Conservation (phyloP, 1,140 invertebrate species). For the Tetramorium parvispinum region DNA sequence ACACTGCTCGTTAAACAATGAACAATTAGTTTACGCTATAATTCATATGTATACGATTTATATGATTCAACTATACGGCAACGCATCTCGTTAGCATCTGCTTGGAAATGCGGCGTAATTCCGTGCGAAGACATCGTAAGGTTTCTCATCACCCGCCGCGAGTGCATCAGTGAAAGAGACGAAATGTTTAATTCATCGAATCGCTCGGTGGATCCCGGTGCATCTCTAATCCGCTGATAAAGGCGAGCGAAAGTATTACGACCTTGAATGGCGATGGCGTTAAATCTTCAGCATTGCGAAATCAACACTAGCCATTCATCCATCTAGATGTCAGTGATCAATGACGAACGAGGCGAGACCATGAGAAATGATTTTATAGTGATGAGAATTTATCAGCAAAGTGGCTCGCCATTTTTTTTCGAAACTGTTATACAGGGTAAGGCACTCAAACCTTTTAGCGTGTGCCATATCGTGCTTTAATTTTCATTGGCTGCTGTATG, state of each 20-base stretch:
- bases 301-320: not conserved
- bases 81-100: slow-evolving; percentile 3
- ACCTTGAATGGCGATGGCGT: slow-evolving; percentile 27
- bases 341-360: not conserved
- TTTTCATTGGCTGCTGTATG: slow-evolving; percentile 1
- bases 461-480: slow-evolving; percentile 18
- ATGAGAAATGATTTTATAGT: not conserved
- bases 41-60: not conserved
- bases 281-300: not conserved
- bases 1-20: not conserved
- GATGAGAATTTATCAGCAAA: not conserved
- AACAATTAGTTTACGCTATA: not conserved
- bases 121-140: not conserved
- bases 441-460: slow-evolving; percentile 11
- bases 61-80: not conserved
- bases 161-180: slow-evolving; percentile 8
- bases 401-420: not conserved
- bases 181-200: slow-evolving; percentile 62
- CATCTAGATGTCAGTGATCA: not conserved
- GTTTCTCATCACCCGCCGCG: not conserved
- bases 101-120: slow-evolving; percentile 12
- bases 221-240: slow-evolving; percentile 43
- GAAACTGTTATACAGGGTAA: slow-evolving; percentile 30
- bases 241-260: slow-evolving; percentile 43
- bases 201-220: not conserved